Evolutionary conservation across 2,888 invertebrate genomes (phyloP).

Genomic region (Acholoe squamosa): DNA sequence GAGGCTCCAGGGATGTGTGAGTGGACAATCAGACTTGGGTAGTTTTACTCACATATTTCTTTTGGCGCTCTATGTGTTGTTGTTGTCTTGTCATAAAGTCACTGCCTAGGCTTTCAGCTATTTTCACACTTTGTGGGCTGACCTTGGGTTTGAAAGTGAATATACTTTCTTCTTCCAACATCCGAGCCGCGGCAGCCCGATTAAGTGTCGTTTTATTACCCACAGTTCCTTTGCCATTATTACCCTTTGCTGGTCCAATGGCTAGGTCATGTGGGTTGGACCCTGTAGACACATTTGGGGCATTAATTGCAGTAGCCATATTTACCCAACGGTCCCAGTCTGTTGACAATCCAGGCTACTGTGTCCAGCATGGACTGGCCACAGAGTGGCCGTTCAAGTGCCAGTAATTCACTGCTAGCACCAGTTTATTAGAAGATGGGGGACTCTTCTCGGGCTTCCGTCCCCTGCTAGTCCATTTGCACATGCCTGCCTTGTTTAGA

Average conservation of each 20-base stretch:
- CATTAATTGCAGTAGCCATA: constrained; percentile 40
- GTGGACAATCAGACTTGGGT: neutral
- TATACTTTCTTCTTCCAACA: constrained; percentile 63
- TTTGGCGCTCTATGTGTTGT: constrained; percentile 61
- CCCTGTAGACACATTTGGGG: neutral
- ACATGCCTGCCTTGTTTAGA: neutral
- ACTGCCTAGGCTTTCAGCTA: constrained; percentile 77
- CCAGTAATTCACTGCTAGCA: neutral
- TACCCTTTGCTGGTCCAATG: neutral
- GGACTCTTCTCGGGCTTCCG: neutral
- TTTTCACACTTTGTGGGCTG: constrained; percentile 76
- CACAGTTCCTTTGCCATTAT: constrained; percentile 4
- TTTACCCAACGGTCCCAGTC: neutral
- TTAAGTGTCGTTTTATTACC: neutral
- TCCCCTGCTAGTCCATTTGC: neutral
- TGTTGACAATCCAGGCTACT: constrained; percentile 27
- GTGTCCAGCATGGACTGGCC: neutral
- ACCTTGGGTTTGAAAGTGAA: constrained; percentile 79
- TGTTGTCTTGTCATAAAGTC: constrained; percentile 78
- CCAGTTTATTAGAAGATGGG: neutral
- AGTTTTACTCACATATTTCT: constrained; percentile 55
- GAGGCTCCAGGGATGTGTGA: no score
- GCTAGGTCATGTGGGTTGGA: neutral
- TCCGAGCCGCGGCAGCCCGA: constrained; percentile 26
- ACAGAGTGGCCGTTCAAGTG: neutral